Evolutionary conservation across 2,113 vertebrate species (phyloP).

Genomic region (Dasyprocta punctata): DNA sequence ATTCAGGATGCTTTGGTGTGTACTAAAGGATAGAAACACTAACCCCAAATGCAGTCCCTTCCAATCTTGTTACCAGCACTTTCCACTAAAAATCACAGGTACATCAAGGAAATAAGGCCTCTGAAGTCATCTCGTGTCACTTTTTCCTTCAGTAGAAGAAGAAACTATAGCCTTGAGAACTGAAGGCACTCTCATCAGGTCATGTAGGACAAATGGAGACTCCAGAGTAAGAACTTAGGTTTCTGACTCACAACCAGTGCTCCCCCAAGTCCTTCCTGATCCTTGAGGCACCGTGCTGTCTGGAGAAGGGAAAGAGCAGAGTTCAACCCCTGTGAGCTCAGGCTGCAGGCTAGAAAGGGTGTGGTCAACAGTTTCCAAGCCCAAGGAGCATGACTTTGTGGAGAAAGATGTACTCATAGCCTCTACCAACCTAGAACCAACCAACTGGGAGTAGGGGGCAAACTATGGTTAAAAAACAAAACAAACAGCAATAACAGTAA

Average conservation of each 20-base stretch:
- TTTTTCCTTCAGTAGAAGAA: not conserved
- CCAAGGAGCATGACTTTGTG: no score
- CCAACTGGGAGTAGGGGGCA: no score
- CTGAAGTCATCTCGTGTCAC: not conserved
- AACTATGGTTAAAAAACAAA: not conserved
- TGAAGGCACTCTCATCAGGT: not conserved
- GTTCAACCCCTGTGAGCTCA: no score
- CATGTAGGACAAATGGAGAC: not conserved
- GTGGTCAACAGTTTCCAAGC: not conserved
- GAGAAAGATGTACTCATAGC: not conserved
- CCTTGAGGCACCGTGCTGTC: not conserved
- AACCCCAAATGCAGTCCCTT: not conserved
- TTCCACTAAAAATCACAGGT: not conserved
- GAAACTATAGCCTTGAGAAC: not conserved
- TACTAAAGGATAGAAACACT: not conserved
- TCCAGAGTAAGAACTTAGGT: not conserved
- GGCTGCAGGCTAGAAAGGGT: not conserved
- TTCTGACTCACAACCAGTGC: not conserved
- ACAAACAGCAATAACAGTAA: not conserved
- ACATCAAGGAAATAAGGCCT: not conserved
- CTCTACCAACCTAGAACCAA: not conserved
- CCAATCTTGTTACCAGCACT: not conserved
- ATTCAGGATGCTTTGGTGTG: not conserved
- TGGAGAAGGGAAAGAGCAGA: no score
- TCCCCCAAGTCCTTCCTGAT: no score